Base-by-base conservation (phyloP, 35 echinoderm and acorn worm genomes). In the Anneissia japonica region DNA sequence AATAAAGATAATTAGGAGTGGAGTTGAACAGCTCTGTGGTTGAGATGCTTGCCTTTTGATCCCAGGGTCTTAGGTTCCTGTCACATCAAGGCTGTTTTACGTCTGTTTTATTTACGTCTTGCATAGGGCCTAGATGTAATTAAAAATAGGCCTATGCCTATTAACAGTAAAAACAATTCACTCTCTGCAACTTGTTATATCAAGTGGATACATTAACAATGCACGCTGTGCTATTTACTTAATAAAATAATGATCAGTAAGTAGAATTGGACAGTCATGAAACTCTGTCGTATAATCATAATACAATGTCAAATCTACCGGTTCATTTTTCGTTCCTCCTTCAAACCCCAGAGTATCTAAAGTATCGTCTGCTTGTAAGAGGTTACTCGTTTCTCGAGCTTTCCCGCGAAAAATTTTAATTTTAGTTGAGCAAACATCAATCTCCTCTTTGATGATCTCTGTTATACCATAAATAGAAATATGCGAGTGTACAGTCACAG, bases 251-350 rank as follows among this genome's bases (percentile, higher is more conserved):
- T 94, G 91, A 81, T 98, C 95, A 38, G 79, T 87, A 31, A 88
- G 91, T 19, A 93, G 77, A 26, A 98, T 32, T 33, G 95, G 90
- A 41, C 95, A 98, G 64, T 93, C 92, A 75, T 98, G 88, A 30
- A 98, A 91, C 38, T 98, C 95, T 30, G 95, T 98, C 23, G 75
- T 81, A 73, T 94, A 98, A 39, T 98, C 92, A 82, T 98, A 98
- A 80, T 91, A 97, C 0, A 97, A 38, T 0, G 88, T 74, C 23
- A 86, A 77, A 0, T 97, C 95, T 38, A 93, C 87, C 0, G 95
- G 91, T 28, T 91, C 85, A 16, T 87, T 39, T 41, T 86, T 79
- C 4, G 85, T 93, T 4, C 83, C 81, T 39, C 95, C 95, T 37
- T 80, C 39, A 39, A 90, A 91, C 7, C 95, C 95, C 76, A 88